Conservation (phyloP, 2,888 invertebrate genomes). For the Yponomeuta evonymella region DNA sequence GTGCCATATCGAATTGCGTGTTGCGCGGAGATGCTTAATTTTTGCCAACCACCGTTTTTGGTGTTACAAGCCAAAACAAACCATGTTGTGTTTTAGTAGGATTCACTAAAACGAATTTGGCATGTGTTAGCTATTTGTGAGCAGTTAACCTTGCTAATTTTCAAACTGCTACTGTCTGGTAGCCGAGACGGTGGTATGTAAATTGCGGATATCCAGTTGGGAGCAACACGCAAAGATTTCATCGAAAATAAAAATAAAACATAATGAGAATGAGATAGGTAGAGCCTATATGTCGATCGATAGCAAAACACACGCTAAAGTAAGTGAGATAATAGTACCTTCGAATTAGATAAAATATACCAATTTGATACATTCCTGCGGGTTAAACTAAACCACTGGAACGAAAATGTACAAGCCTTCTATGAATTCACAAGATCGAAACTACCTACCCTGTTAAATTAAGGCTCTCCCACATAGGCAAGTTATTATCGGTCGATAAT, state of each 20-base stretch:
- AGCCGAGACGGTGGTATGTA: conserved; percentile 42
- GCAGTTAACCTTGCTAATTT: conserved; percentile 42
- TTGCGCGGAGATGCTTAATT: neutral
- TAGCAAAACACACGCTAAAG: no score
- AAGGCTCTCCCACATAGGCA: no score
- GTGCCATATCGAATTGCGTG: conserved; percentile 25
- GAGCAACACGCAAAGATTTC: conserved; percentile 42
- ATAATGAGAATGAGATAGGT: no score
- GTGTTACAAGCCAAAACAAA: conserved; percentile 5
- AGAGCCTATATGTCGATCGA: neutral
- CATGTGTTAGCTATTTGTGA: conserved; percentile 37
- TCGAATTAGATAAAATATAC: no score
- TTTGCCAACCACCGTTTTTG: neutral
- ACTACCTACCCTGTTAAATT: no score
- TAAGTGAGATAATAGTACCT: no score
- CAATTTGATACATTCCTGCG: no score
- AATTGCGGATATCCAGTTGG: conserved; percentile 43
- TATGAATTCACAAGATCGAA: no score
- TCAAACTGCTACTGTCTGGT: conserved; percentile 62
- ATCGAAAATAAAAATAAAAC: neutral
- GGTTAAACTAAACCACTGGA: no score
- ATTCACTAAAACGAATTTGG: neutral
- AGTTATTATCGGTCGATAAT: no score
- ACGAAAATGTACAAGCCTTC: no score
- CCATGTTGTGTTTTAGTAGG: neutral